Conservation (phyloP, 2,113 vertebrate genomes). For the Malurus elegans region DNA sequence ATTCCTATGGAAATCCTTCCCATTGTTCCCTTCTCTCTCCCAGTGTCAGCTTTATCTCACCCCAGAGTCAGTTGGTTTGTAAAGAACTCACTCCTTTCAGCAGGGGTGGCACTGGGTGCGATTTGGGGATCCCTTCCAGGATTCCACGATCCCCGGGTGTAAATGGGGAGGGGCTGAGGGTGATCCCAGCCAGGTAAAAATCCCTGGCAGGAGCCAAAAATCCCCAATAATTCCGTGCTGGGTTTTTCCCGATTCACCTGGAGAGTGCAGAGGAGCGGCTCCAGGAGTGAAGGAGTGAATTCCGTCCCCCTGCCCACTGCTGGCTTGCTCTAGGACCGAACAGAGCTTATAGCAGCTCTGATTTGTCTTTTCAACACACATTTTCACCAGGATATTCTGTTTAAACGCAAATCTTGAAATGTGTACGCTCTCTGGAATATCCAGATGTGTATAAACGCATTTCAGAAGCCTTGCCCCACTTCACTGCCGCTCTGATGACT, state of each 20-base stretch:
- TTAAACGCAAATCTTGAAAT: neutral
- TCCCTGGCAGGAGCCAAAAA: neutral
- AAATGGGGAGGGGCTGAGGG: fast-evolving
- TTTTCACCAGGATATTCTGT: neutral
- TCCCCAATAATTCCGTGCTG: fast-evolving
- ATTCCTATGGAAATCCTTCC: no score
- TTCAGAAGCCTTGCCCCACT: neutral
- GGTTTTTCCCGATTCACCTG: fast-evolving
- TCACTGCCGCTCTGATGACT: neutral
- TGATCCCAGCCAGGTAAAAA: neutral
- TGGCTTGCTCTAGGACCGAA: neutral
- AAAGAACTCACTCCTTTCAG: no score
- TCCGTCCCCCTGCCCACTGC: neutral
- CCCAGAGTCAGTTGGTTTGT: no score
- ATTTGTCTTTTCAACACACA: neutral
- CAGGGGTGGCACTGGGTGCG: neutral
- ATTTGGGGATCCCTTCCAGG: neutral
- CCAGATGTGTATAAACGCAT: fast-evolving
- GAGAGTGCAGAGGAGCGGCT: neutral
- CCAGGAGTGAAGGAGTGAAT: neutral
- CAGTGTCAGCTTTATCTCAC: no score
- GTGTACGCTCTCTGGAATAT: fast-evolving
- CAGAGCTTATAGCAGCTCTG: neutral
- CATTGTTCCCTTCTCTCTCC: no score
- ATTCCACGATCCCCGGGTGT: fast-evolving